Conservation (phyloP, 1,140 invertebrate species). For the Aphidius ervi region DNA sequence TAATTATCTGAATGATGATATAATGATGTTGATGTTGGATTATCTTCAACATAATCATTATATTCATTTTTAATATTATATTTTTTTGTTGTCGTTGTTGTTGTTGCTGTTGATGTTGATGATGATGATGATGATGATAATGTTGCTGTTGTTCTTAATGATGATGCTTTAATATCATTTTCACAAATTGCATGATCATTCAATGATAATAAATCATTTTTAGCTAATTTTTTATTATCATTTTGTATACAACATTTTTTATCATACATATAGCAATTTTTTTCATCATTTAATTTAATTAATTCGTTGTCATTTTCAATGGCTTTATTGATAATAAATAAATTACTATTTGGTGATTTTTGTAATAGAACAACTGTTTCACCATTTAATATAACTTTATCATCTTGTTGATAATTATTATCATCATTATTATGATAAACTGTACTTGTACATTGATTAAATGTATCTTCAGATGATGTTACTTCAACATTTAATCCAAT, state of each 20-base stretch:
- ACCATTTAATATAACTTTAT: constrained; percentile 47
- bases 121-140: not conserved
- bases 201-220: too few relatives aligned
- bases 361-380: constrained; percentile 45
- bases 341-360: constrained; percentile 51
- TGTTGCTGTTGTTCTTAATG: too few relatives aligned
- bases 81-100: not conserved
- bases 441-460: constrained; percentile 18
- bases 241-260: not conserved
- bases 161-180: too few relatives aligned
- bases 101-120: constrained; percentile 1
- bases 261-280: not conserved
- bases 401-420: constrained; percentile 1
- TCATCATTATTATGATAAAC: constrained; percentile 17
- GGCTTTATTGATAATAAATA: constrained; percentile 51
- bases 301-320: constrained; percentile 31
- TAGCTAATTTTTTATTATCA: too few relatives aligned
- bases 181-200: too few relatives aligned
- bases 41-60: too few relatives aligned
- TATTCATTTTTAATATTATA: too few relatives aligned
- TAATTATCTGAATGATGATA: too few relatives aligned
- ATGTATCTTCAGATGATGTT: constrained; percentile 28
- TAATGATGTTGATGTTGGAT: too few relatives aligned
- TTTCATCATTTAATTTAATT: too few relatives aligned
- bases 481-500: constrained; percentile 42